Conservation (phyloP, 1,140 invertebrate genomes). For the Diabrotica undecimpunctata region DNA sequence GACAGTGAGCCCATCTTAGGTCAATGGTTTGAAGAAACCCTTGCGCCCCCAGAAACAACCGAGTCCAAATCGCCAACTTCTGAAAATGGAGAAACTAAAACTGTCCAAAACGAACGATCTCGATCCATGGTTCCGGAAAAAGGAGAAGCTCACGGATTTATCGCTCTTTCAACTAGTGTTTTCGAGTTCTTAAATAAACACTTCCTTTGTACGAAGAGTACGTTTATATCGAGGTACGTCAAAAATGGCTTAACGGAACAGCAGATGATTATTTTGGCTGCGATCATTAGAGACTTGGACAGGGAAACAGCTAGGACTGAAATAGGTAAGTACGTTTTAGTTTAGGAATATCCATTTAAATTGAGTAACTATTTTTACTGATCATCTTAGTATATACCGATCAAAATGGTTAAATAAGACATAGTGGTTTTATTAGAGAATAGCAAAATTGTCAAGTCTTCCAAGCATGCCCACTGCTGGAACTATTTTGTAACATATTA, state of each 20-base stretch:
- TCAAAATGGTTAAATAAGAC: too few relatives aligned
- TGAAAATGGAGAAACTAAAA: conserved; percentile 48
- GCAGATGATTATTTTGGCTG: conserved; percentile 76
- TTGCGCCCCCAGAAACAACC: conserved; percentile 71
- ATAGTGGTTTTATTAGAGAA: neutral
- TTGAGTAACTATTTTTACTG: conserved; percentile 9
- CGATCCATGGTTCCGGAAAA: conserved; percentile 76
- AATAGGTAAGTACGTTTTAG: conserved; percentile 54
- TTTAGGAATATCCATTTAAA: too few relatives aligned
- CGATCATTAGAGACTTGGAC: conserved; percentile 82
- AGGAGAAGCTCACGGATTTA: conserved; percentile 79
- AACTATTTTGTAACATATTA: too few relatives aligned
- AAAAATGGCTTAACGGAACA: conserved; percentile 64
- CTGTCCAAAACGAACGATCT: conserved; percentile 33
- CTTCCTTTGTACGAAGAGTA: conserved; percentile 61
- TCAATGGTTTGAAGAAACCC: conserved; percentile 88
- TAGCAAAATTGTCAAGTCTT: neutral
- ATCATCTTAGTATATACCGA: too few relatives aligned
- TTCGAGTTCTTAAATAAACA: conserved; percentile 61
- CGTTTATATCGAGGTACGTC: conserved; percentile 56
- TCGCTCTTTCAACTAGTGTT: conserved; percentile 73
- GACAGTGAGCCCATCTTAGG: conserved; percentile 89
- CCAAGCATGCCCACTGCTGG: neutral
- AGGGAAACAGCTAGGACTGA: conserved; percentile 77
- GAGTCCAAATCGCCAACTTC: conserved; percentile 55